Evolutionary conservation across 2,797 vertebrate genomes (phyloP), one percentile per base, ranked within the genome.

Genomic region (Fringilla coelebs): DNA sequence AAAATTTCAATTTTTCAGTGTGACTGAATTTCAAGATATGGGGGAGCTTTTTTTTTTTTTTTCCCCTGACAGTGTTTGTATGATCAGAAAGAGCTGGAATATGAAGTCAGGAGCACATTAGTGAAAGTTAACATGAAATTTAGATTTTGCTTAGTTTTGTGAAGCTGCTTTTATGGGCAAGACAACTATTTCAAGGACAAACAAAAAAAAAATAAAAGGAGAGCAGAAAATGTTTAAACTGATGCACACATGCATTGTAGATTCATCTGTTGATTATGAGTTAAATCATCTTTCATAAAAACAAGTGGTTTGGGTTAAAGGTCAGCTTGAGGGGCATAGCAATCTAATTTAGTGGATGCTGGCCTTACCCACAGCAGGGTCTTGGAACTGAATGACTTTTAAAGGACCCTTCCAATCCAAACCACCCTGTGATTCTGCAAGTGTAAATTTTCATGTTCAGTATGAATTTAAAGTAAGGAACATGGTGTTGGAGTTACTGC

Each of bases 401-500:
- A 52, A 58, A 72, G 26, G 8, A 24, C 7, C 14, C 9, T 86
- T 77, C 63, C n/a, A 68, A 25, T 32, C 11, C 15, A 89, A 71
- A n/a, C 21, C n/a, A 36, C 34, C 60, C 17, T 32, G 1, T 73
- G 48, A 17, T 70, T 77, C 19, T 60, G 0, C 22, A 63, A 62
- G 9, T 72, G 31, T 46, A 24, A 62, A 63, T 73, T 63, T 41
- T 17, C 15, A 40, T 80, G n/a, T 66, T 85, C 32, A 49, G 3
- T 52, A 29, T 70, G 74, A 46, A 55, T 91, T 79, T 34, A 13
- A 86, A 57, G 11, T 55, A 31, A 28, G 4, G 7, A 58, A 34
- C 76, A n/a, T 5, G 10, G 13, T 36, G 25, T 10, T 94, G 43
- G 52, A 5, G 16, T 74, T 74, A 14, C 13, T 0, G 0, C 11